Evolutionary conservation across 2,113 vertebrate genomes (phyloP).

Genomic region (Uria aalge): DNA sequence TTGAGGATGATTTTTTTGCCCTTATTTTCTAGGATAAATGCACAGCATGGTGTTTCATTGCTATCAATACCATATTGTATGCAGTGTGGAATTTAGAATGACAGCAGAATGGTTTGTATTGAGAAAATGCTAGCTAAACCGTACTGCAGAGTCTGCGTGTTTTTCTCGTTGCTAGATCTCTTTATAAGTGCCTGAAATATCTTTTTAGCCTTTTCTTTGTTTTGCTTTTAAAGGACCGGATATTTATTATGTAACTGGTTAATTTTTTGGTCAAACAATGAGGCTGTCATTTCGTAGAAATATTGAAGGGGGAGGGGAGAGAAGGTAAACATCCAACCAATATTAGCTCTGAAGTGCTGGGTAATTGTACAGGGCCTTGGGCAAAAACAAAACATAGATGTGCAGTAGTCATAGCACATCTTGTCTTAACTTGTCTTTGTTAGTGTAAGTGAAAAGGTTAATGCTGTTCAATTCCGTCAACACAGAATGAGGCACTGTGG

Average conservation of each 20-base stretch:
- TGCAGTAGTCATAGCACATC: conserved; percentile 69
- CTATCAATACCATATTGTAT: not conserved
- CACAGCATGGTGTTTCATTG: not conserved
- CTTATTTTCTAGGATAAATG: not conserved
- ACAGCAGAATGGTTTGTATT: not conserved
- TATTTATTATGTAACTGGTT: not conserved
- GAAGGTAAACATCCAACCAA: conserved; percentile 54
- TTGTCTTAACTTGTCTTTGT: conserved; percentile 81
- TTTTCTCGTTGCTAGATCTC: conserved; percentile 8
- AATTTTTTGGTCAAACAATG: conserved; percentile 34
- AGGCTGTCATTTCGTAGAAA: conserved; percentile 14
- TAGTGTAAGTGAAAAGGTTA: conserved; percentile 82
- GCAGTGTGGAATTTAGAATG: not conserved
- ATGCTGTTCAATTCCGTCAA: conserved; percentile 72
- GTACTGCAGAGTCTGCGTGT: not conserved
- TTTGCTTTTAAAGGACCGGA: not conserved
- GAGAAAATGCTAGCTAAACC: conserved; percentile 10
- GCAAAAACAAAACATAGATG: conserved; percentile 72
- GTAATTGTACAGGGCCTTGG: conserved; percentile 74
- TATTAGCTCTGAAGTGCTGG: conserved; percentile 72
- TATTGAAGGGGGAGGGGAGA: not conserved
- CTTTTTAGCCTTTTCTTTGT: not conserved
- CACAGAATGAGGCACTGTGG: conserved; percentile 58
- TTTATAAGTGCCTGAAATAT: conserved; percentile 12
- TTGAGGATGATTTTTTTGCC: not conserved